These are phyloP conservation scores for Ochropleura leucogaster DNA, from an alignment of 2,888 invertebrate species.

Conservation along the genomic window DNA sequence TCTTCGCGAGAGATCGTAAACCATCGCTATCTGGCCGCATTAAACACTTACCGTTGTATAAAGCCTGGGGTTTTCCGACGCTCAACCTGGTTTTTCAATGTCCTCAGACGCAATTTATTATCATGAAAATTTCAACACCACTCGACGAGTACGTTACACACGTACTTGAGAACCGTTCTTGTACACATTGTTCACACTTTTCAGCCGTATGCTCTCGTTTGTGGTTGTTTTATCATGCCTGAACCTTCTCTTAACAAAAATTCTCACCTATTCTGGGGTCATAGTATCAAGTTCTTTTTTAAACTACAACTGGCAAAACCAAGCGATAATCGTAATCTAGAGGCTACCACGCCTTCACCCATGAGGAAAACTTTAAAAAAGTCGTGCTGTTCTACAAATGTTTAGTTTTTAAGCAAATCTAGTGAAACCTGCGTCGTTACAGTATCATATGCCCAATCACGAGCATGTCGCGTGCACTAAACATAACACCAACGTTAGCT, in stretches of 20 bases:
- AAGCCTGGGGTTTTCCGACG: slow-evolving; percentile 77
- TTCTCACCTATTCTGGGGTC: background rate
- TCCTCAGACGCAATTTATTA: slow-evolving; percentile 56
- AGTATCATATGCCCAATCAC: slow-evolving; percentile 20
- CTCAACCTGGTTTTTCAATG: slow-evolving; percentile 75
- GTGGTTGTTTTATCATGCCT: background rate
- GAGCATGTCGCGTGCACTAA: slow-evolving; percentile 16
- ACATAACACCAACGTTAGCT: slow-evolving; percentile 26
- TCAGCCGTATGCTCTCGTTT: slow-evolving; percentile 9
- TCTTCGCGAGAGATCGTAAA: slow-evolving; percentile 52
- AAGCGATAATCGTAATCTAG: background rate
- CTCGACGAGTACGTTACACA: slow-evolving; percentile 15
- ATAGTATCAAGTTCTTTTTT: background rate
- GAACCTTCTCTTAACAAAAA: background rate
- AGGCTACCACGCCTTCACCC: slow-evolving; percentile 1
- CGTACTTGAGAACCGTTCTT: slow-evolving; percentile 17
- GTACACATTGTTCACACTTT: slow-evolving; percentile 17
- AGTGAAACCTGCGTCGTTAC: slow-evolving; percentile 21
- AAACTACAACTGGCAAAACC: slow-evolving; percentile 5
- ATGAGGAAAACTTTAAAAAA: slow-evolving; percentile 4
- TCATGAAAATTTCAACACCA: slow-evolving; percentile 61
- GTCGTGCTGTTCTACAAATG: slow-evolving; percentile 1
- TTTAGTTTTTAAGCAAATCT: background rate
- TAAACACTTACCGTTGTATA: slow-evolving; percentile 63
- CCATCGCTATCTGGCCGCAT: slow-evolving; percentile 57